Percentiles rank a stretch among this genome's conserved stretches.
These are phyloP conservation scores for Sigmodon hispidus DNA, from an alignment of 2,113 vertebrate genomes.

Conservation along the genomic window DNA sequence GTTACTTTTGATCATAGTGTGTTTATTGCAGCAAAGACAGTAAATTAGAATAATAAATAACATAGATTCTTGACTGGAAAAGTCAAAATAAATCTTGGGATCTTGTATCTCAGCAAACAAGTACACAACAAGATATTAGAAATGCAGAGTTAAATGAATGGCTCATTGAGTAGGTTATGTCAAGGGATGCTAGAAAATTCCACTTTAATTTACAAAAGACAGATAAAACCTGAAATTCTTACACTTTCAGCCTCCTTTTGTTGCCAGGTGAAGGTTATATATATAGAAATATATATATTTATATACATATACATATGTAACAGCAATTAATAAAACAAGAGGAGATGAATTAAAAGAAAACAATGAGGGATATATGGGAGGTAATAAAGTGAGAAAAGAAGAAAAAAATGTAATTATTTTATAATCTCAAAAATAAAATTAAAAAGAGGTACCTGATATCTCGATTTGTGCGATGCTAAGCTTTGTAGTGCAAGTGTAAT, in stretches of 20 bases:
- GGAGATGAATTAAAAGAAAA: background rate
- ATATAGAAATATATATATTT: no score
- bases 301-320: background rate
- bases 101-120: background rate
- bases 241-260: background rate
- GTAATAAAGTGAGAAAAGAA: background rate
- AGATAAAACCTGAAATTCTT: background rate
- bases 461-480: background rate
- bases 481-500: background rate
- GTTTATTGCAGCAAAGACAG: background rate
- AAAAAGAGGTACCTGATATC: background rate
- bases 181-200: background rate
- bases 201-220: background rate
- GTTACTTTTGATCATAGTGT: background rate
- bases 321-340: background rate
- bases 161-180: background rate
- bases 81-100: background rate
- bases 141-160: background rate
- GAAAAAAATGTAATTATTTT: background rate
- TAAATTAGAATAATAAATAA: background rate
- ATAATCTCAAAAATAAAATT: background rate
- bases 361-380: no score
- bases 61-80: background rate
- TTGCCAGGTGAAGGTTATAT: background rate
- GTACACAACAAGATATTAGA: no score